Base-by-base conservation (phyloP, 2,888 invertebrate genomes). In the Zaprionus obscuricornis region DNA sequence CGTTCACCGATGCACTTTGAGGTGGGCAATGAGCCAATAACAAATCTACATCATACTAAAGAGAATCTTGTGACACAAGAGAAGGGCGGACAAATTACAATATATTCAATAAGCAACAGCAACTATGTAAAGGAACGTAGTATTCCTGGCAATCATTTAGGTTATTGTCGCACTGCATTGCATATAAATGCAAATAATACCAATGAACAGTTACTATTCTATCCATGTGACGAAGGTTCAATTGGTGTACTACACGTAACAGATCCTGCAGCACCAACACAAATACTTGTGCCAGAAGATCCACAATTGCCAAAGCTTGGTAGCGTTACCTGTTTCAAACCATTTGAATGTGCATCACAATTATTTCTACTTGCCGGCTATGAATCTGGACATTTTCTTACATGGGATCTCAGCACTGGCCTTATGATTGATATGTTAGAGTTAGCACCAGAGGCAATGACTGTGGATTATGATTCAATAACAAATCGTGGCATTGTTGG, bases 51-150 rank as follows among this genome's bases (percentile, higher is more conserved):
- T 76, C 93, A 93, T 82, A 91, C 93, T 2, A 91, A 91, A 50
- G 92, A 92, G 66, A 91, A 92, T 67, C 91, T 95, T 66, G 91
- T 95, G 70, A 93, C 94, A 5, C 95, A 95, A 90, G 94, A 95
- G 87, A 96, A 95, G 89, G 93, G 92, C 59, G 95, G 95, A 64
- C 90, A 91, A 43, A 91, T 94, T 33, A 94, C 94, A 89, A 90
- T 94, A 66, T 95, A 94, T 92, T 91, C 92, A 69, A 91, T 92
- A 70, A 91, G 92, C 57, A 93, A 92, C 75, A 90, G 91, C 3
- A 93, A 93, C 52, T 94, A 94, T 58, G 90, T 92, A 56, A 90
- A 93, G 63, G 90, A 92, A 24, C 91, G 92, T 58, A 90, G 91
- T 3, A 91, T 94, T 52, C 88, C 92, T n/a, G 92, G 92, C 47